A percentile compares a stretch with the other conserved stretches of the same genome.
These are phyloP conservation scores for Pterocles gutturalis DNA, from an alignment of 2,113 vertebrate species.

Conservation along the genomic window DNA sequence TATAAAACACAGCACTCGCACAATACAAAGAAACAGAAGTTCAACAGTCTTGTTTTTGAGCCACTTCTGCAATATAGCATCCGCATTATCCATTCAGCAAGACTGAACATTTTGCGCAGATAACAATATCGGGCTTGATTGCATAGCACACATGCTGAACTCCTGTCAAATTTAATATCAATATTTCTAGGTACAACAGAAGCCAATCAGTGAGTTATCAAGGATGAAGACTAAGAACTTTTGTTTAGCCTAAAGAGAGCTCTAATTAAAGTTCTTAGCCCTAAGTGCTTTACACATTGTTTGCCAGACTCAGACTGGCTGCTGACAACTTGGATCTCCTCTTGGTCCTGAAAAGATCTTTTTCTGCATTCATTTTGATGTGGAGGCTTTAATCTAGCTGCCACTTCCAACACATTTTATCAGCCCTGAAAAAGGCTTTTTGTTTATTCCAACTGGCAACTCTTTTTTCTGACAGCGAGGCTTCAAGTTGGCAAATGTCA, in stretches of 20 bases:
- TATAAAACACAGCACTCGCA: neutral
- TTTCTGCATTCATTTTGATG: constrained; percentile 65
- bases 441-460: constrained; percentile 50
- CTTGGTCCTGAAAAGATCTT: constrained; percentile 38
- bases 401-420: constrained; percentile 58
- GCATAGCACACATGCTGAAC: neutral
- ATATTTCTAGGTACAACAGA: neutral
- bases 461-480: neutral
- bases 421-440: constrained; percentile 25
- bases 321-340: constrained; percentile 68
- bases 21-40: neutral
- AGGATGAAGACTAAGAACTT: constrained; percentile 39
- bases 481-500: constrained; percentile 18
- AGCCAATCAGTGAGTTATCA: constrained; percentile 37
- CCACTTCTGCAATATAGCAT: neutral
- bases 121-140: neutral
- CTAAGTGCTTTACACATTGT: neutral
- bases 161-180: constrained; percentile 55
- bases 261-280: constrained; percentile 67
- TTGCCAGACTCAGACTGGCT: constrained; percentile 63
- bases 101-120: neutral
- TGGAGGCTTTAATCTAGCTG: constrained; percentile 64
- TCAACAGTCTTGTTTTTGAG: neutral
- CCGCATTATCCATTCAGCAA: neutral
- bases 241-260: constrained; percentile 47